Base-by-base conservation (phyloP, 2,113 vertebrate species). In the Xiphorhynchus elegans region DNA sequence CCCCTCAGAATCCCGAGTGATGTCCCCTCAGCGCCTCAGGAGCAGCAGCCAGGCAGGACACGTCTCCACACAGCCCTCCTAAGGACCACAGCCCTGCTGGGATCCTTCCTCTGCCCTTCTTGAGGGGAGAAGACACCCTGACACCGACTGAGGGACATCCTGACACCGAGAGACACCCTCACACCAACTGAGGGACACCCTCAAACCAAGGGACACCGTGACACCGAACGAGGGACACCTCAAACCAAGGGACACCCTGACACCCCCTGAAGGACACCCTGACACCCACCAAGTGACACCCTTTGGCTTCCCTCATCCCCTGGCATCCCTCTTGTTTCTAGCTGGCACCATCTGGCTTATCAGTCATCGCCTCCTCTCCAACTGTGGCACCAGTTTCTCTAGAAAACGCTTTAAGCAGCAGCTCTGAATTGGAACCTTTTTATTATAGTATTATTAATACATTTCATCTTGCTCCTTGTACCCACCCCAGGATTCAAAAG, bases 401-500 rank as follows among this genome's bases (percentile, higher is more conserved):
- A 42, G 11, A 13, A 86, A 72, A 21, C 8, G 13, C 14, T n/a
- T 52, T 14, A 73, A 92, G 59, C 2, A 55, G 42, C 58, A 53
- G 63, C 29, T 59, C 8, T 77, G 59, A 76, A 62, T 5, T 56
- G 89, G 90, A 94, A 66, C 5, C 33, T 31, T 79, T 80, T 93
- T 46, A 87, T 86, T 78, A 86, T 46, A 80, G 89, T 52, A 40
- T 79, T 56, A 90, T 84, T 70, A 91, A 96, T 70, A 90, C 91
- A 83, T 39, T 85, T 96, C 46, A 60, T 68, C 70, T 93, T 2
- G 72, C 78, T 85, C 94, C 69, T 62, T 50, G 70, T 59, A 93
- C 81, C 84, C 91, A 39, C 53, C 53, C 46, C 84, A 47, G 70
- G 66, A 91, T 16, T 87, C 74, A 87, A 95, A 95, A 96, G 89